phyloP scores from a whole-genome alignment of 2,797 vertebrate species.

The Hyperoplus immaculatus region DNA sequence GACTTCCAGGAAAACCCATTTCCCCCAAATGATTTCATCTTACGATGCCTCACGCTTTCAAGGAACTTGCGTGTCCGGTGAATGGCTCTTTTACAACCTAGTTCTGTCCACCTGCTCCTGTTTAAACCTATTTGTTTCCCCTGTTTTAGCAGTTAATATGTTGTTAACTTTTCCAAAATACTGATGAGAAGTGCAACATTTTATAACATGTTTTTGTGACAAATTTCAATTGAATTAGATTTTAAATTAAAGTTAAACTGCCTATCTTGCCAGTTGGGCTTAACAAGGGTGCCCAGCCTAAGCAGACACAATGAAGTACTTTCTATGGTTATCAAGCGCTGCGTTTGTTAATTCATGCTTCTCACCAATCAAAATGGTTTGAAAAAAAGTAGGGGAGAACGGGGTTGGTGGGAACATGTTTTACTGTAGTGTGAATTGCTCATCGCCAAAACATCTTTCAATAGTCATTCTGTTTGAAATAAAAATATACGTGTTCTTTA shows the following conservation, averaged over 20 bases:
- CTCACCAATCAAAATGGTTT: too few relatives aligned
- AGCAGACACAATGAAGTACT: background rate
- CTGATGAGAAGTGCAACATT: background rate
- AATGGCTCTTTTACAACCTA: background rate
- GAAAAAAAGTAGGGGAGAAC: too few relatives aligned
- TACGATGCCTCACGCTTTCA: conserved; percentile 47
- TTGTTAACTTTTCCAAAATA: background rate
- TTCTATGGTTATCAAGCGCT: too few relatives aligned
- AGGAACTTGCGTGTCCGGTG: background rate
- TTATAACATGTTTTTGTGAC: background rate
- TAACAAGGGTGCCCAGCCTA: background rate
- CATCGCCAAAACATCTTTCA: too few relatives aligned
- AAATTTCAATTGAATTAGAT: background rate
- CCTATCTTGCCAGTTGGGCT: background rate
- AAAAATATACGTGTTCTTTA: too few relatives aligned
- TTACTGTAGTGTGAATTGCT: too few relatives aligned
- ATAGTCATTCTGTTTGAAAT: too few relatives aligned
- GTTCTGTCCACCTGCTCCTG: background rate
- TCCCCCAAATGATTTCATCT: conserved; percentile 30
- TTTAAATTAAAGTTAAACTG: background rate
- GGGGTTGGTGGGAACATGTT: too few relatives aligned
- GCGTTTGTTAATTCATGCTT: too few relatives aligned
- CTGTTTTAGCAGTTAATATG: background rate
- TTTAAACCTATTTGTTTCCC: background rate
- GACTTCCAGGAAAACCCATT: conserved; percentile 79